Evolutionary conservation across 2,888 invertebrate species (phyloP).

Genomic region (Scaptomyza caliginosa): DNA sequence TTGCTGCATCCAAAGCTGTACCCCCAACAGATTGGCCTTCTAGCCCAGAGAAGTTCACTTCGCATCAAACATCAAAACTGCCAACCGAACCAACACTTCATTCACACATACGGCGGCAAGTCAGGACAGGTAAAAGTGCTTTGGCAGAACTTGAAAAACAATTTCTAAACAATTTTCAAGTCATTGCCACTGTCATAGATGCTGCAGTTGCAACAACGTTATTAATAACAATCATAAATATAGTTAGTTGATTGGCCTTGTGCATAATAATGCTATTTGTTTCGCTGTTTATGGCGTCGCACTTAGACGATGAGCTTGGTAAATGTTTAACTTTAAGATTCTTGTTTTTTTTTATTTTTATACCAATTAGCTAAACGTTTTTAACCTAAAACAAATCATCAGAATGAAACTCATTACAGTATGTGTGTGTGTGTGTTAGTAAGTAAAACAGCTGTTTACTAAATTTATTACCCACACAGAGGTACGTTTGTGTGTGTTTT

Average conservation of each 20-base stretch:
- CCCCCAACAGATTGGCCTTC: slow-evolving; percentile 13
- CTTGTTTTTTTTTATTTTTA: too few relatives aligned
- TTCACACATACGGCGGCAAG: neutral
- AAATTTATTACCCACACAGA: slow-evolving; percentile 21
- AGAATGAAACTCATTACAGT: neutral
- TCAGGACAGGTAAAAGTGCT: neutral
- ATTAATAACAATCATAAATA: neutral
- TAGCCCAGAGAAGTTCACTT: slow-evolving; percentile 3
- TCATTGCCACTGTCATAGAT: too few relatives aligned
- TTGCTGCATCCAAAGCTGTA: slow-evolving; percentile 3
- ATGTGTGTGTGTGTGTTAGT: too few relatives aligned
- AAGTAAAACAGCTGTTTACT: slow-evolving; percentile 9
- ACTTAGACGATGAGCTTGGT: too few relatives aligned
- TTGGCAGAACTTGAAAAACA: neutral
- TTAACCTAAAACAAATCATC: neutral
- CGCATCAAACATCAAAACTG: slow-evolving; percentile 10
- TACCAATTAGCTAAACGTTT: too few relatives aligned
- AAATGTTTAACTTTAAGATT: too few relatives aligned
- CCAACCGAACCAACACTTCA: neutral
- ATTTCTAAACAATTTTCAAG: too few relatives aligned
- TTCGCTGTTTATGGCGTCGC: too few relatives aligned
- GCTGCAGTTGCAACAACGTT: neutral
- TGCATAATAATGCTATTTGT: neutral
- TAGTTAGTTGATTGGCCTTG: neutral
- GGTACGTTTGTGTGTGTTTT: neutral